A percentile compares a stretch with the other conserved stretches of the same genome.
Evolutionary conservation across 2,797 vertebrate genomes (phyloP).

Genomic region (Sebastes reedi): DNA sequence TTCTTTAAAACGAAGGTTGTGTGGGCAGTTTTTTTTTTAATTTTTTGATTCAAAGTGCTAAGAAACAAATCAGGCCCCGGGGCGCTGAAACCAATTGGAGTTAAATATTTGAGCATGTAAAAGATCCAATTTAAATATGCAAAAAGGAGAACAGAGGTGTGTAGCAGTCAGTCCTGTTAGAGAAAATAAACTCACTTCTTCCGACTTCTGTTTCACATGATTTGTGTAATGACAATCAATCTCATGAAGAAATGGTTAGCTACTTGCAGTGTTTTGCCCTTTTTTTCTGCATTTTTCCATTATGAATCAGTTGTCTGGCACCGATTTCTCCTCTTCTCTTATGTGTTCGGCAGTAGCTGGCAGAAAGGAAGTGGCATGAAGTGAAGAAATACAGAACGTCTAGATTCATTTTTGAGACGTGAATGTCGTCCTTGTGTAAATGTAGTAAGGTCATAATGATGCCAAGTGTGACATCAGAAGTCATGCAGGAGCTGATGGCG

Average conservation of each 20-base stretch:
- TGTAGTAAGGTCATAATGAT: background rate
- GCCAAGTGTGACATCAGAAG: background rate
- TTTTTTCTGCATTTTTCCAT: conserved; percentile 51
- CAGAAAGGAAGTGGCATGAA: conserved; percentile 1
- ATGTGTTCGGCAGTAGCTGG: conserved; percentile 11
- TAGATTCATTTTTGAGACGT: background rate
- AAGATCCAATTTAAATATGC: conserved; percentile 21
- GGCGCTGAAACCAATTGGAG: background rate
- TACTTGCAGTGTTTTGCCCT: conserved; percentile 5
- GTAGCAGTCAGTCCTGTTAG: background rate
- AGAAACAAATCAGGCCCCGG: conserved; percentile 16
- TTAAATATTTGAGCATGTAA: conserved; percentile 7
- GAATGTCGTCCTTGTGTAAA: background rate
- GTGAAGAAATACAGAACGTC: background rate
- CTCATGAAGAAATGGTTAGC: conserved; percentile 5
- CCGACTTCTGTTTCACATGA: conserved; percentile 8
- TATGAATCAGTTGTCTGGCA: conserved; percentile 52
- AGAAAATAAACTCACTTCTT: background rate
- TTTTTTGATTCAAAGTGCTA: background rate
- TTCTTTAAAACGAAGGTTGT: too few relatives aligned
- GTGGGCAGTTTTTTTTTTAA: too few relatives aligned
- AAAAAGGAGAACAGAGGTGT: background rate
- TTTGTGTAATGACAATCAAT: conserved; percentile 14
- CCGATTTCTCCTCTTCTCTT: background rate
- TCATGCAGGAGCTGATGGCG: too few relatives aligned